Conservation (phyloP, 2,113 vertebrate species). For the Myiozetetes cayanensis region DNA sequence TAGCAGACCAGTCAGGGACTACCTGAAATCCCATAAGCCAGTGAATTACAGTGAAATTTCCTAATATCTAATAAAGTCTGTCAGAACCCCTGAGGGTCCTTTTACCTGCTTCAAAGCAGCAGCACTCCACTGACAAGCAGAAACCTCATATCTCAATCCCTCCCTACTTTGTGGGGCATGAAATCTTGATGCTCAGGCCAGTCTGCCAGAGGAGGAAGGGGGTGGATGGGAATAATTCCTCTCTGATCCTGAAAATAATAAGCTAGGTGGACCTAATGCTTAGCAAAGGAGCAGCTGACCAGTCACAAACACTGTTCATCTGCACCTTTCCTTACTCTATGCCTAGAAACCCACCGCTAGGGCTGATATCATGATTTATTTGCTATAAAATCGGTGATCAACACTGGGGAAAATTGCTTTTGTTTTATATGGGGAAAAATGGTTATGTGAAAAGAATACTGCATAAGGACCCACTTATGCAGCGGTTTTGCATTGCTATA, state of each 20-base stretch:
- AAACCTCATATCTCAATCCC: neutral
- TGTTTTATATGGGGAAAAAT: neutral
- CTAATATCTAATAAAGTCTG: neutral
- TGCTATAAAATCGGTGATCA: neutral
- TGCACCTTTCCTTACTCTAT: neutral
- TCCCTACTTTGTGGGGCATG: neutral
- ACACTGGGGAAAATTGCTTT: neutral
- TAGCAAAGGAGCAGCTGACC: neutral
- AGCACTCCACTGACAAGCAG: neutral
- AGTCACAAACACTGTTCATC: neutral
- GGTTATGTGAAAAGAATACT: neutral
- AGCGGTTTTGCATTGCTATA: neutral
- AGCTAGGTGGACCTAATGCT: neutral
- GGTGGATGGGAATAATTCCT: neutral
- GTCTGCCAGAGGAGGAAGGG: neutral
- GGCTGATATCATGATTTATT: neutral
- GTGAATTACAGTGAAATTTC: neutral
- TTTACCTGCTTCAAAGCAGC: neutral
- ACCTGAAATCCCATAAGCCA: neutral
- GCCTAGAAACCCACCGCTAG: neutral
- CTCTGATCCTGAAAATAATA: neutral
- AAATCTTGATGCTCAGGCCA: neutral
- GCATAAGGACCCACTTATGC: neutral
- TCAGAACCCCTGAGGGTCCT: neutral
- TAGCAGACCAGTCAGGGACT: neutral